phyloP scores from a whole-genome alignment of 2,113 vertebrate genomes.

The Gopherus flavomarginatus region DNA sequence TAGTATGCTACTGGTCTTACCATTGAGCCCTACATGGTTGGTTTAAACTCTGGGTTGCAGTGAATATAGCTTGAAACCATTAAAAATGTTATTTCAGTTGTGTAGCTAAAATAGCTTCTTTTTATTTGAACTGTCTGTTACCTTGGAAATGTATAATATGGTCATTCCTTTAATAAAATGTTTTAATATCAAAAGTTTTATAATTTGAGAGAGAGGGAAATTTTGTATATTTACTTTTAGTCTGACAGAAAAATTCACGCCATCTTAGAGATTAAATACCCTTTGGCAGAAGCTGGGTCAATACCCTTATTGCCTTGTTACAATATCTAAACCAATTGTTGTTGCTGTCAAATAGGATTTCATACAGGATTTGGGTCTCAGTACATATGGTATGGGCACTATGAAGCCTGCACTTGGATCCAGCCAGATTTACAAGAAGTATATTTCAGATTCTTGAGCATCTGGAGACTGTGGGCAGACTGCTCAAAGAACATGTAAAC shows the following conservation, averaged over 20 bases:
- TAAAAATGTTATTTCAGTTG: not conserved
- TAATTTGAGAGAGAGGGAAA: conserved; percentile 27
- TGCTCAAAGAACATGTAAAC: conserved; percentile 51
- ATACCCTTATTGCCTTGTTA: not conserved
- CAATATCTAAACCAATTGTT: conserved; percentile 30
- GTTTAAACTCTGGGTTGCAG: not conserved
- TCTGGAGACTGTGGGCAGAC: conserved; percentile 63
- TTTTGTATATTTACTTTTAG: not conserved
- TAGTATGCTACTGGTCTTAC: not conserved
- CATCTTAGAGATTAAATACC: not conserved
- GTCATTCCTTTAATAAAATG: conserved; percentile 41
- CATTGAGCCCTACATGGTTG: not conserved
- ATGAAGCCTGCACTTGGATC: conserved; percentile 28
- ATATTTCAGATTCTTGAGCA: conserved; percentile 56
- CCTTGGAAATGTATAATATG: conserved; percentile 8
- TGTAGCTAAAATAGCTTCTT: not conserved
- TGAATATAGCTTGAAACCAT: conserved; percentile 2
- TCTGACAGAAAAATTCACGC: not conserved
- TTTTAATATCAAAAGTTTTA: not conserved
- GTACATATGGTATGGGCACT: not conserved
- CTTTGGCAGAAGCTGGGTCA: not conserved
- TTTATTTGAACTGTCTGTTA: conserved; percentile 45
- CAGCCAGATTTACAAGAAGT: conserved; percentile 26
- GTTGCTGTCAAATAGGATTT: conserved; percentile 23
- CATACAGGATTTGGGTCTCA: not conserved